phyloP scores from a whole-genome alignment of 2,113 vertebrate genomes.

The Chroicocephalus ridibundus region DNA sequence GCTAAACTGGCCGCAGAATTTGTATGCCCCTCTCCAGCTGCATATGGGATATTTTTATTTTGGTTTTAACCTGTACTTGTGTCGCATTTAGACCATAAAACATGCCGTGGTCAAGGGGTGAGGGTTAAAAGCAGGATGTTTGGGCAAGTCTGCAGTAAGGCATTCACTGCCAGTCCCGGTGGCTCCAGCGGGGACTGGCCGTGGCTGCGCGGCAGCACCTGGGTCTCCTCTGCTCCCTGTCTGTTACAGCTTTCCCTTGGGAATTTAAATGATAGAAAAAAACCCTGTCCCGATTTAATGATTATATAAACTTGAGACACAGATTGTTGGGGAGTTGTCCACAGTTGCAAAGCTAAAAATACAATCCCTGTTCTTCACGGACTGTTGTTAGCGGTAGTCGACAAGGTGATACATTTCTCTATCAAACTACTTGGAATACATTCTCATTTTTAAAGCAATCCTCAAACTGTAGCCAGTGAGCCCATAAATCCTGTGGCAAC shows the following conservation, averaged over 20 bases:
- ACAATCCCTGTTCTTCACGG: neutral
- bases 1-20: accelerated
- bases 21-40: neutral
- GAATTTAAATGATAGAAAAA: neutral
- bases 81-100: accelerated
- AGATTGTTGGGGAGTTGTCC: neutral
- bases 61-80: accelerated
- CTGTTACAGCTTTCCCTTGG: neutral
- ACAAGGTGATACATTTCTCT: neutral
- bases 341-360: neutral
- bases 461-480: neutral
- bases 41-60: accelerated
- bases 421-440: neutral
- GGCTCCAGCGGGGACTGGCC: accelerated
- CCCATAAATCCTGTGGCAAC: neutral
- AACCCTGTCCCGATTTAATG: neutral
- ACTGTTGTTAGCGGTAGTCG: accelerated
- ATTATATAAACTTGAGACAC: neutral
- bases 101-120: neutral
- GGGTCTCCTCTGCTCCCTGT: neutral
- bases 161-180: accelerated
- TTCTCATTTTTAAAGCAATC: neutral
- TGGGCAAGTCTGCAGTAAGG: neutral
- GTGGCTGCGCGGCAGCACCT: neutral
- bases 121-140: accelerated